Percentiles rank a stretch among this genome's conserved stretches.
Conservation (phyloP, 2,113 vertebrate species). For the Corythoichthys haematopterus region DNA sequence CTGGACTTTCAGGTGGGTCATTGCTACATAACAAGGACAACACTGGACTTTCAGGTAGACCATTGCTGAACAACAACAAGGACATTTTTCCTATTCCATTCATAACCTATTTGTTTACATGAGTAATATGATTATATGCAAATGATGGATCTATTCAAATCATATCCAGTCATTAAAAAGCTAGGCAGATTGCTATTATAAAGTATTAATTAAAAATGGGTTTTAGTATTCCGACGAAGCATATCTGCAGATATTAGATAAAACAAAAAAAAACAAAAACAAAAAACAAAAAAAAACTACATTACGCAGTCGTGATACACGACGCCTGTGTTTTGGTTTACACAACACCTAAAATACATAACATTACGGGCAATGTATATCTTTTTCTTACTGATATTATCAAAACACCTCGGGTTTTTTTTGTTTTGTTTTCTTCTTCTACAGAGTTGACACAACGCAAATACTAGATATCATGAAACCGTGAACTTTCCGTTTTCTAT, state of each 20-base stretch:
- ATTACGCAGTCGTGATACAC: neutral
- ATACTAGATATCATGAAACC: neutral
- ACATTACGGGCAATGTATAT: neutral
- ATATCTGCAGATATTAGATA: no score
- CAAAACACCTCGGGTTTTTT: neutral
- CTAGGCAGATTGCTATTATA: neutral
- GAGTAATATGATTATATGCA: neutral
- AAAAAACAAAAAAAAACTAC: neutral
- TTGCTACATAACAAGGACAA: neutral
- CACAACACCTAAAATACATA: neutral
- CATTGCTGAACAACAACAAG: neutral
- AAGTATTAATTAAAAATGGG: neutral
- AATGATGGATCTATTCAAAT: neutral
- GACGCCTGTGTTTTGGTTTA: neutral
- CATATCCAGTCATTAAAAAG: neutral
- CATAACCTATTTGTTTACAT: neutral
- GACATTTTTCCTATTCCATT: neutral
- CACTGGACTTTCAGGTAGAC: neutral
- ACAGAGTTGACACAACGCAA: neutral
- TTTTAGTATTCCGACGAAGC: no score
- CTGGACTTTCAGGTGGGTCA: constrained; percentile 27
- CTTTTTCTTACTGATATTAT: neutral
- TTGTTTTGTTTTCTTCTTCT: neutral
- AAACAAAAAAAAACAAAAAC: neutral
- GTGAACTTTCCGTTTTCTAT: neutral